Percentiles rank a stretch among this genome's conserved stretches.
Conservation (phyloP, 2,888 invertebrate genomes). For the Maniola hyperantus region DNA sequence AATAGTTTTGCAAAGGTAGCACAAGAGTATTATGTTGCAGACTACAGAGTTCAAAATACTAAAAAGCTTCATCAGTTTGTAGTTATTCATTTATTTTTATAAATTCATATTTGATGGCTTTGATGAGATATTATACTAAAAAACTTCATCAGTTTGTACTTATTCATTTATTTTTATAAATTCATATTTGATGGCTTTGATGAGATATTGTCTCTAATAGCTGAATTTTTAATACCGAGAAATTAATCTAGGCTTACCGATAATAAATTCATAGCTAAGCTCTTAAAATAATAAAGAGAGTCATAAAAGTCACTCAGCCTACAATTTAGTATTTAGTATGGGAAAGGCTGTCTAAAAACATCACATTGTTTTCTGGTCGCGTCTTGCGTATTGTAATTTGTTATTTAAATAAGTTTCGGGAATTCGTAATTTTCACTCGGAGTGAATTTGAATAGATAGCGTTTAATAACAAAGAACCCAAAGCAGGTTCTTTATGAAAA, state of each 20-base stretch:
- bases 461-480: slow-evolving; percentile 7
- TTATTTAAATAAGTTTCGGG: slow-evolving; percentile 55
- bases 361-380: slow-evolving; percentile 51
- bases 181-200: not conserved
- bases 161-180: not conserved
- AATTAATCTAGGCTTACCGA: not conserved
- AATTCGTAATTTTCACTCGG: slow-evolving; percentile 41
- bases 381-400: slow-evolving; percentile 52
- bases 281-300: slow-evolving; percentile 13
- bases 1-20: not conserved
- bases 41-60: not conserved
- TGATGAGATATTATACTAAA: not conserved
- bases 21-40: not conserved
- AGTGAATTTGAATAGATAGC: slow-evolving; percentile 33
- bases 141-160: too few relatives aligned
- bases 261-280: slow-evolving; percentile 1
- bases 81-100: not conserved
- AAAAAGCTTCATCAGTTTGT: not conserved
- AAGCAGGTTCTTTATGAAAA: not conserved
- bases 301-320: slow-evolving; percentile 16
- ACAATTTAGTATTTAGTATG: slow-evolving; percentile 32
- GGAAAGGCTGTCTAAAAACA: slow-evolving; percentile 33
- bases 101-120: not conserved
- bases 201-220: not conserved
- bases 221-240: not conserved